phyloP scores from a whole-genome alignment of 2,113 vertebrate species.

The Brachyhypopomus gauderio region DNA sequence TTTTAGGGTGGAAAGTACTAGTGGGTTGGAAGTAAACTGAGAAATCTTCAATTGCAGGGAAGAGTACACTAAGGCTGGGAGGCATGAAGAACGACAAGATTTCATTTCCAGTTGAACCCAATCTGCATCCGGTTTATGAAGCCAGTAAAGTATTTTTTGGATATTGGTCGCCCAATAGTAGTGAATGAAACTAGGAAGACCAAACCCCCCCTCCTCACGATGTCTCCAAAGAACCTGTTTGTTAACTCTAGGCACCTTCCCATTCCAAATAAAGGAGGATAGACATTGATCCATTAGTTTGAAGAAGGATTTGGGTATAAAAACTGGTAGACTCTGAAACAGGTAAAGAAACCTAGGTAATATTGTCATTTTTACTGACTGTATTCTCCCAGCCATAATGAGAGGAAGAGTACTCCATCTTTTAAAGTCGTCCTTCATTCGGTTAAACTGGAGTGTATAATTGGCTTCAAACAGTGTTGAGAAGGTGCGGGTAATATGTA shows the following conservation, averaged over 20 bases:
- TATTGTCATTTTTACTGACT: constrained; percentile 8
- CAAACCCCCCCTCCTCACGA: neutral
- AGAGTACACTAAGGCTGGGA: constrained; percentile 20
- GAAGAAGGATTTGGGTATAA: constrained; percentile 12
- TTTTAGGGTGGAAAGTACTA: constrained; percentile 35
- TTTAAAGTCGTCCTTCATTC: no score
- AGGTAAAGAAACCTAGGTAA: constrained; percentile 10
- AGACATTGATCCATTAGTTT: neutral
- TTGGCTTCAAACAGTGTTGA: no score
- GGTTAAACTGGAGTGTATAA: no score
- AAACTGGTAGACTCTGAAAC: constrained; percentile 3
- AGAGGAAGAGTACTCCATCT: no score
- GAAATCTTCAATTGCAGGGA: constrained; percentile 6
- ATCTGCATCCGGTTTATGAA: constrained; percentile 6
- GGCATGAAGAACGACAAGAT: neutral
- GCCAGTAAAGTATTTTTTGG: constrained; percentile 8
- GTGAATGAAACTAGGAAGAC: constrained; percentile 11
- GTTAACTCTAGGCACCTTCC: constrained; percentile 17
- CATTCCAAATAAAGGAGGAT: constrained; percentile 5
- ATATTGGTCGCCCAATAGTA: constrained; percentile 22
- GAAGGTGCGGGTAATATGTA: no score
- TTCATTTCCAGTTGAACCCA: constrained; percentile 2
- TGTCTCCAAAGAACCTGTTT: constrained; percentile 15
- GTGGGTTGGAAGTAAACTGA: constrained; percentile 1
- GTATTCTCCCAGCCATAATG: neutral